Evolutionary conservation across 2,113 vertebrate species (phyloP).

Genomic region (Oncorhynchus kisutch): DNA sequence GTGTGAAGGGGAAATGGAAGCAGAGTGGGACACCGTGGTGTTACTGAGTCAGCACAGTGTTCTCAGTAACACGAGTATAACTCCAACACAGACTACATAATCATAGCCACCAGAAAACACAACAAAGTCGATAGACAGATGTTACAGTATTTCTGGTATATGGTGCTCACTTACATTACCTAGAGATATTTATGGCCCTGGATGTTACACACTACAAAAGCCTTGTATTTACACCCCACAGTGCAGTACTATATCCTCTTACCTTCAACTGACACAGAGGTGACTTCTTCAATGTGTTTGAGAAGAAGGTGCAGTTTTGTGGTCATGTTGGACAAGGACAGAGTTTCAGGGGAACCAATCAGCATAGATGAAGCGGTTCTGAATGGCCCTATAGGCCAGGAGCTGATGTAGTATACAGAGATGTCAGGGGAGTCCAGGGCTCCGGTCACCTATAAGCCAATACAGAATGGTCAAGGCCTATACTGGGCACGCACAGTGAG

Average conservation of each 20-base stretch:
- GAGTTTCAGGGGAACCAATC: conserved; percentile 53
- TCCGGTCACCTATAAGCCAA: conserved; percentile 75
- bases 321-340: conserved; percentile 52
- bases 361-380: conserved; percentile 74
- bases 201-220: too few species aligned
- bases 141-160: background rate
- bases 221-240: background rate
- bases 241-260: conserved; percentile 11
- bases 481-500: background rate
- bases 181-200: background rate
- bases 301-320: conserved; percentile 64
- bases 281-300: conserved; percentile 73
- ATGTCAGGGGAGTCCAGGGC: conserved; percentile 67
- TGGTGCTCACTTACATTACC: background rate
- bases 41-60: conserved; percentile 63
- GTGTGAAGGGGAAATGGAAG: conserved; percentile 62
- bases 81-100: conserved; percentile 24
- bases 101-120: background rate
- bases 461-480: background rate
- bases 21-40: conserved; percentile 61
- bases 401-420: conserved; percentile 75
- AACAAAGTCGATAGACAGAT: background rate
- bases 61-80: conserved; percentile 59
- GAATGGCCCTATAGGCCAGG: conserved; percentile 49
- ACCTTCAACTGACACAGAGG: conserved; percentile 79